A percentile compares a stretch with the other conserved stretches of the same genome.
Evolutionary conservation across 2,888 invertebrate genomes (phyloP).

Genomic region (Hydropsyche betteni): DNA sequence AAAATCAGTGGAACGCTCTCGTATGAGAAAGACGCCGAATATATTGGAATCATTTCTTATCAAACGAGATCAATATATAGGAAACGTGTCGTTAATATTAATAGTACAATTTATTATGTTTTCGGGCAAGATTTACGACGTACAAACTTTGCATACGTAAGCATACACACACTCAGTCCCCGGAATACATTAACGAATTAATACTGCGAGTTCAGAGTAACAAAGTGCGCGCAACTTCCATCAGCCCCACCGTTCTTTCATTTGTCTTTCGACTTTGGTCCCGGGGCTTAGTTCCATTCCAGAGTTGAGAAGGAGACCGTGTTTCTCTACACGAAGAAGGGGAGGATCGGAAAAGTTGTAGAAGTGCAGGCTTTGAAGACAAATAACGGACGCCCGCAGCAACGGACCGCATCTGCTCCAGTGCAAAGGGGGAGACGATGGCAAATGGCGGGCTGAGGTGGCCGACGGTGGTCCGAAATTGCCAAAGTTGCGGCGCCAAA

Average conservation of each 20-base stretch:
- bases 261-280: constrained; percentile 31
- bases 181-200: constrained; percentile 22
- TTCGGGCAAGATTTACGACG: too few relatives aligned
- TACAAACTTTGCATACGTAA: not conserved
- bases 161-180: too few relatives aligned
- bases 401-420: not conserved
- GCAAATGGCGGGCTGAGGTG: constrained; percentile 4
- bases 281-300: constrained; percentile 6
- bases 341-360: constrained; percentile 21
- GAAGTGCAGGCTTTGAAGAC: constrained; percentile 43
- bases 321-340: not conserved
- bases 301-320: too few relatives aligned
- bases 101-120: too few relatives aligned
- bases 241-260: not conserved
- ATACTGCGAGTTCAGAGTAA: not conserved
- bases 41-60: not conserved
- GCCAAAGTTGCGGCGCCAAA: constrained; percentile 26
- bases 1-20: not conserved
- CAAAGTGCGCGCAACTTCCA: not conserved
- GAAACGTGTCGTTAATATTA: too few relatives aligned
- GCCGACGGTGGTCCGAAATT: constrained; percentile 18
- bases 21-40: not conserved
- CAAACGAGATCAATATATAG: not conserved
- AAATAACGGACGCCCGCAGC: constrained; percentile 39
- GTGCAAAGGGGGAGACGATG: not conserved